Conservation (phyloP, 2,797 vertebrate genomes). For the Chloroceryle amazona region DNA sequence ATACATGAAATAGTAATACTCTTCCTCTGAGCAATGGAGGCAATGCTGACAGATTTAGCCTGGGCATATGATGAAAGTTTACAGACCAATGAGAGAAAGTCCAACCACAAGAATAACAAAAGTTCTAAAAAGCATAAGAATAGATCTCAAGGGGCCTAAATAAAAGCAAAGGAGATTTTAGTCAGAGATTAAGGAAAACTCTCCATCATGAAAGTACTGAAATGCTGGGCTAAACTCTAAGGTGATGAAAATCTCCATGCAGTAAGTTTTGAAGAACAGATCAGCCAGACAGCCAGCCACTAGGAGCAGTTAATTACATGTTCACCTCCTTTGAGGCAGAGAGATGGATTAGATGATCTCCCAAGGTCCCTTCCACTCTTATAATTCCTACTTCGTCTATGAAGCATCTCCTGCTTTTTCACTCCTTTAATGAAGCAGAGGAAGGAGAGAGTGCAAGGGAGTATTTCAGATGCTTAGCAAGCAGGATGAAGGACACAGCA, state of each 20-base stretch:
- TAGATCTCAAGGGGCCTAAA: constrained; percentile 17
- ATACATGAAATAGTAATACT: not conserved
- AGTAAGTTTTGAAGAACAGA: constrained; percentile 46
- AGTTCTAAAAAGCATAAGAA: constrained; percentile 20
- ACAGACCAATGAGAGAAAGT: not conserved
- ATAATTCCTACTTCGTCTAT: not conserved
- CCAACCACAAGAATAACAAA: not conserved
- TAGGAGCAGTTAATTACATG: constrained; percentile 64
- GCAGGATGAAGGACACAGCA: constrained; percentile 42
- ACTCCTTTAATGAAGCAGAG: constrained; percentile 52
- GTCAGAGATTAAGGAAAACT: constrained; percentile 10
- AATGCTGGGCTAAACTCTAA: constrained; percentile 10
- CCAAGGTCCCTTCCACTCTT: constrained; percentile 40
- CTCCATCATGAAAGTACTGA: not conserved
- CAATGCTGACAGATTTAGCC: not conserved
- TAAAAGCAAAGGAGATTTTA: constrained; percentile 50
- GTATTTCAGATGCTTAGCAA: constrained; percentile 50
- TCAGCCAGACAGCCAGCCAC: constrained; percentile 20
- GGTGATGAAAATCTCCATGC: constrained; percentile 46
- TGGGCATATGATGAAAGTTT: not conserved
- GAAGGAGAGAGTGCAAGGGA: constrained; percentile 5
- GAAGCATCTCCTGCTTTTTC: constrained; percentile 21
- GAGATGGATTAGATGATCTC: constrained; percentile 64
- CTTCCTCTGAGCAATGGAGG: not conserved
- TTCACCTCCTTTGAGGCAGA: constrained; percentile 43